A percentile compares a stretch with the other conserved stretches of the same genome.
Evolutionary conservation across 1,140 invertebrate genomes (phyloP).

Genomic region (Anastrepha obliqua): DNA sequence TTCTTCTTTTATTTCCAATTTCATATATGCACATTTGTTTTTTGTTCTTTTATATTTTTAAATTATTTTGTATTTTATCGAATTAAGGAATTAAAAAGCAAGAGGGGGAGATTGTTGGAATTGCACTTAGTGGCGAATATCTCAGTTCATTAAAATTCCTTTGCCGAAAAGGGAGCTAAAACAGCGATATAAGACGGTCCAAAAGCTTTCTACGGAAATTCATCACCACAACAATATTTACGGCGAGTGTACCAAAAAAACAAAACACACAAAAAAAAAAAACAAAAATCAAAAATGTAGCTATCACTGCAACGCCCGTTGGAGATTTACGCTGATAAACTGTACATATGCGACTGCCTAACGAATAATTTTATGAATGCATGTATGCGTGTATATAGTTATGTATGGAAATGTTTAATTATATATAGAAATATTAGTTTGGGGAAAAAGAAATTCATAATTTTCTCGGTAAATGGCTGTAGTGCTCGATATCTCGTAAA

Average conservation of each 20-base stretch:
- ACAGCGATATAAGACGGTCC: no score
- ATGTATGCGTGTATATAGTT: background rate
- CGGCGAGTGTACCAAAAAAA: background rate
- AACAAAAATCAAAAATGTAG: background rate
- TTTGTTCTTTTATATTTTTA: no score
- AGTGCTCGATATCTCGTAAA: no score
- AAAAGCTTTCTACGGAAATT: no score
- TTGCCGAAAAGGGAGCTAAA: no score
- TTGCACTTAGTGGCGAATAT: background rate
- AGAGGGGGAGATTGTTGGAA: background rate
- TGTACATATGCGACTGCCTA: background rate
- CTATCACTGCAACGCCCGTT: constrained; percentile 3
- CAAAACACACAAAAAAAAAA: background rate
- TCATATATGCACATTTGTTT: background rate
- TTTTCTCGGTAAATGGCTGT: no score
- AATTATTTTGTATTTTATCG: no score
- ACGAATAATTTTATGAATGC: background rate
- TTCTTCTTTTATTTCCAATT: background rate
- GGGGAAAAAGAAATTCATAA: no score
- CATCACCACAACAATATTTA: background rate
- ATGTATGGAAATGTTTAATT: no score
- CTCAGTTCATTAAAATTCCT: background rate
- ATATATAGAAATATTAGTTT: no score
- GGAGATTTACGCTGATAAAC: constrained; percentile 16
- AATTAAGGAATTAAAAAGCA: background rate